These are phyloP conservation scores for Drosophila longiperda DNA, from an alignment of 2,888 invertebrate species.

Conservation along the genomic window DNA sequence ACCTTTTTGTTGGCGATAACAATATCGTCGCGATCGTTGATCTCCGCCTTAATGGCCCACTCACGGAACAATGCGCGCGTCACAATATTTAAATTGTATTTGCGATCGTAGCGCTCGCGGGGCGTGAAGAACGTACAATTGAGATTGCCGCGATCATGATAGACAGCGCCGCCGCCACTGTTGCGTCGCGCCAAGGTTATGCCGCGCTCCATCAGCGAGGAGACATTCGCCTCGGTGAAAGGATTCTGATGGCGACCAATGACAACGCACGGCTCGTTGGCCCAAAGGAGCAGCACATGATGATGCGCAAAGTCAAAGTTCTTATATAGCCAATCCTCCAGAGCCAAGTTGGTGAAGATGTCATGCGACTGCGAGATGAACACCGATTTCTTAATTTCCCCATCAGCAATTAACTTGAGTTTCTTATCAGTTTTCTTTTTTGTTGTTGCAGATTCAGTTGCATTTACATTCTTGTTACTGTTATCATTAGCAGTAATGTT, in stretches of 20 bases:
- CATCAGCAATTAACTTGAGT: conserved; percentile 70
- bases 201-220: conserved; percentile 88
- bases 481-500: conserved; percentile 27
- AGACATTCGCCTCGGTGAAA: conserved; percentile 95
- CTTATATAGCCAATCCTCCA: conserved; percentile 98
- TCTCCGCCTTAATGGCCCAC: conserved; percentile 91
- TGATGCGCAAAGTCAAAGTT: conserved; percentile 93
- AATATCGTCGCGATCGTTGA: conserved; percentile 95
- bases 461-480: conserved; percentile 40
- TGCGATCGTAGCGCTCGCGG: conserved; percentile 92
- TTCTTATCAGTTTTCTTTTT: conserved; percentile 30
- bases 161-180: conserved; percentile 98
- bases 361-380: conserved; percentile 96
- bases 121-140: conserved; percentile 97
- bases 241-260: conserved; percentile 99
- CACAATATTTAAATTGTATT: conserved; percentile 94
- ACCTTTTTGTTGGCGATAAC: conserved; percentile 89
- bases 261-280: conserved; percentile 97
- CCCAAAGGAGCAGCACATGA: conserved; percentile 95
- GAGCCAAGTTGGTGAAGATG: conserved; percentile 96
- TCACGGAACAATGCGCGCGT: conserved; percentile 92
- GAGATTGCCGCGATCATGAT: conserved; percentile 97
- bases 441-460: conserved; percentile 76
- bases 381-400: conserved; percentile 91
- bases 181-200: conserved; percentile 94